A percentile compares a stretch with the other conserved stretches of the same genome.
These are phyloP conservation scores for Virgularia gustaviana DNA, from an alignment of 92 coral and sea anemone species.

Conservation along the genomic window DNA sequence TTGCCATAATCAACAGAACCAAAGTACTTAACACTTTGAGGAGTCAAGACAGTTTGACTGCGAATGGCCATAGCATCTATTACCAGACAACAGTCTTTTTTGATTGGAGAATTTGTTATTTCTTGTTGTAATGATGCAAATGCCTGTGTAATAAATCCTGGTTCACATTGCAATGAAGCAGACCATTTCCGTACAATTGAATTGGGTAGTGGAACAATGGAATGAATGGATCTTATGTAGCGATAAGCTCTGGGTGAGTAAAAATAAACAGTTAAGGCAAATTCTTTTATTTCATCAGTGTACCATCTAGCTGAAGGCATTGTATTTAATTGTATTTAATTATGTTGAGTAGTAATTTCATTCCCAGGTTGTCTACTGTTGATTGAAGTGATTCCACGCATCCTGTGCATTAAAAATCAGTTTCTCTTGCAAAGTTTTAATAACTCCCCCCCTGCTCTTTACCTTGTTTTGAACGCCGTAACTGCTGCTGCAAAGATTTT, in stretches of 20 bases:
- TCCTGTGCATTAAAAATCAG: background rate
- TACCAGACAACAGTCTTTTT: constrained; percentile 12
- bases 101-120: too few relatives aligned
- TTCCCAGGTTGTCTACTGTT: background rate
- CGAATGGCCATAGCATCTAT: constrained; percentile 8
- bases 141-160: too few relatives aligned
- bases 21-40: background rate
- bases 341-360: too few relatives aligned
- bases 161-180: constrained; percentile 1
- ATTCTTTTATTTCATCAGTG: background rate
- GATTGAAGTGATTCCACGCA: background rate
- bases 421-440: background rate
- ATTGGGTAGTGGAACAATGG: background rate
- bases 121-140: too few relatives aligned
- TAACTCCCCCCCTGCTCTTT: background rate
- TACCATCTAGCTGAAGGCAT: background rate
- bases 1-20: constrained; percentile 20
- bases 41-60: constrained; percentile 4
- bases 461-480: background rate
- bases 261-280: background rate
- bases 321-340: background rate
- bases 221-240: background rate
- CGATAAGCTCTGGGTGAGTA: constrained; percentile 1
- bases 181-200: background rate
- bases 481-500: background rate